phyloP scores from a whole-genome alignment of 2,113 vertebrate genomes.

The Machaerirhynchus nigripectus region DNA sequence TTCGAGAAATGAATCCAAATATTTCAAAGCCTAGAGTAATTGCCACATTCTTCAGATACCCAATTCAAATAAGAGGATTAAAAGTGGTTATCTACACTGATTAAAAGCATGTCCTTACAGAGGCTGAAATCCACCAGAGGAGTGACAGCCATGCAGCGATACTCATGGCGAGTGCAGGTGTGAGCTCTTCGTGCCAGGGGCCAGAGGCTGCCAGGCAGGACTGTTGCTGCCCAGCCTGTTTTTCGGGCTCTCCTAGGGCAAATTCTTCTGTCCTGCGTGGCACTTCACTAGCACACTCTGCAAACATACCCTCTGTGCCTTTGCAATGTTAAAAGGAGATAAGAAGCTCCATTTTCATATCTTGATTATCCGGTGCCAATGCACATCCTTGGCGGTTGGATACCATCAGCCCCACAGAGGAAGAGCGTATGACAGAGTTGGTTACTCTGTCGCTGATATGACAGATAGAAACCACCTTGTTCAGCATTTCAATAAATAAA shows the following conservation, averaged over 20 bases:
- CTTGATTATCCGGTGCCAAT: fast-evolving
- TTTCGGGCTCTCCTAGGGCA: neutral
- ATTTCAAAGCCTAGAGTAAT: neutral
- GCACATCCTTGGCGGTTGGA: neutral
- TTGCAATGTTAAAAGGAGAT: neutral
- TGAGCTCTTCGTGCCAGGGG: neutral
- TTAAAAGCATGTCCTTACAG: neutral
- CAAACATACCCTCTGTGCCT: neutral
- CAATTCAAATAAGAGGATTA: neutral
- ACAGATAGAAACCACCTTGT: neutral
- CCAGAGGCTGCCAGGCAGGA: neutral
- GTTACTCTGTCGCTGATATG: neutral
- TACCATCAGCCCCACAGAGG: neutral
- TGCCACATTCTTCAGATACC: neutral
- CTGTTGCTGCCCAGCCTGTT: neutral
- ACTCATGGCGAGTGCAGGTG: fast-evolving
- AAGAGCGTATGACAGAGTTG: neutral
- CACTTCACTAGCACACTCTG: neutral
- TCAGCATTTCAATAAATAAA: neutral
- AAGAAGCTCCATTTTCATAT: neutral
- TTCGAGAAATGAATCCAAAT: neutral
- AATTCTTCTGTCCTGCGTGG: neutral
- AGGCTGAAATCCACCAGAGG: neutral
- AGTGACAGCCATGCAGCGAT: neutral
- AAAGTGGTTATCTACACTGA: neutral